Evolutionary conservation across 2,888 invertebrate species (phyloP), one percentile per base, ranked within the genome.

Genomic region (Drosophila infuscata): DNA sequence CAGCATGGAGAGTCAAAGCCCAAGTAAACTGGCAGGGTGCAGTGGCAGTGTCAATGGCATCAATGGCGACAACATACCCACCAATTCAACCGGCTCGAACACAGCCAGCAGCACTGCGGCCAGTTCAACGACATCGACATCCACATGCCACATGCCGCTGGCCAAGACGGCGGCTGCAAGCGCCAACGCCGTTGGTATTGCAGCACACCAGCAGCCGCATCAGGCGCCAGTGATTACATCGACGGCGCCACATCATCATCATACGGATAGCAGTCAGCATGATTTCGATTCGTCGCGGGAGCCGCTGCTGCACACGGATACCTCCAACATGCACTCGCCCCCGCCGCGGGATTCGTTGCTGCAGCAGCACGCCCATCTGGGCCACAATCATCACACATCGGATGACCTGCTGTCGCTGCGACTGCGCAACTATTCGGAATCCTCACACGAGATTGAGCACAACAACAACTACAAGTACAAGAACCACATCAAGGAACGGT

Each of bases 401-500:
- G 92, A 92, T 35, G 91, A 91, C 52, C 61, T 93, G 75, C 35
- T 92, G 79, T 89, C 91, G 56, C 76, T 83, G 70, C 90, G 93
- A 17, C 90, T 93, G 85, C 92, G 93, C 57, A 93, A 93, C 79
- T 92, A 92, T 46, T 93, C 93, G 5, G 93, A 93, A 76, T 93
- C 92, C 20, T 93, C 93, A 64, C 93, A 93, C 77, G 93, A 93
- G 54, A 90, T 93, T 65, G 93, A 93, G 76, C 94, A 91, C 87
- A 93, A 93, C 77, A 92, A 95, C 54, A 95, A 95, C 83, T 98
- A 98, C 94, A 98, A 98, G 94, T 98, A 98, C 94, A 99, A 99
- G 94, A 98, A 97, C 89, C 97, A 96, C 91, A 98, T 99, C 81
- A 98, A 98, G 91, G 96, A 98, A 92, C 94, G 98, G 70, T 98